Conservation (phyloP, 2,797 vertebrate genomes). For the Tinamus major region DNA sequence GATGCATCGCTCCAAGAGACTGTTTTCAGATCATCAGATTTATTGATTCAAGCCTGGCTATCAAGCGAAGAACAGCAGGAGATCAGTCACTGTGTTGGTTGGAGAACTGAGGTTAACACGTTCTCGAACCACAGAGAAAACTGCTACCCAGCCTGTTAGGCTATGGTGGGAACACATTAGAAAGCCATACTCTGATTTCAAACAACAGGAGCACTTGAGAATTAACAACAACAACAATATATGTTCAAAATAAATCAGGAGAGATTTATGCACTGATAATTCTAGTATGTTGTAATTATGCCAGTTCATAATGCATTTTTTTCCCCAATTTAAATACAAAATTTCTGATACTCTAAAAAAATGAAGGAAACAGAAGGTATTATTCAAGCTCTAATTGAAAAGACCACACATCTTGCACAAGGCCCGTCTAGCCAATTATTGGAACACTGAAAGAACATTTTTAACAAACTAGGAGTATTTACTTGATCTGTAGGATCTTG, state of each 20-base stretch:
- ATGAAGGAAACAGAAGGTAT: not conserved
- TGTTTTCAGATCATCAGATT: constrained; percentile 8
- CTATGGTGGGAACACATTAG: not conserved
- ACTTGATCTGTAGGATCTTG: not conserved
- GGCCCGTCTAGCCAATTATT: not conserved
- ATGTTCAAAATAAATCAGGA: not conserved
- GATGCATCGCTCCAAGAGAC: not conserved
- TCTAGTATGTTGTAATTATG: not conserved
- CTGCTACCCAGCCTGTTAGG: not conserved
- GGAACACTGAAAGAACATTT: not conserved
- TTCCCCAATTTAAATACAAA: not conserved
- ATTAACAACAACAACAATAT: not conserved
- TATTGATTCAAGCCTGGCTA: constrained; percentile 30
- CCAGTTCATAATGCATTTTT: not conserved
- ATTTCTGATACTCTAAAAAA: not conserved
- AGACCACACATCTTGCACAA: not conserved
- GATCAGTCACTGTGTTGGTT: not conserved
- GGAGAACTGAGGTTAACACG: not conserved
- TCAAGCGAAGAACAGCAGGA: not conserved
- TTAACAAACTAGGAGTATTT: not conserved
- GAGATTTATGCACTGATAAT: not conserved
- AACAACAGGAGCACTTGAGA: not conserved
- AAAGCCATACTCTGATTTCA: not conserved
- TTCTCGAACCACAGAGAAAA: not conserved
- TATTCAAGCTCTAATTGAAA: not conserved